These are phyloP conservation scores for Arvicola amphibius DNA, from an alignment of 2,797 vertebrate genomes.

Conservation along the genomic window DNA sequence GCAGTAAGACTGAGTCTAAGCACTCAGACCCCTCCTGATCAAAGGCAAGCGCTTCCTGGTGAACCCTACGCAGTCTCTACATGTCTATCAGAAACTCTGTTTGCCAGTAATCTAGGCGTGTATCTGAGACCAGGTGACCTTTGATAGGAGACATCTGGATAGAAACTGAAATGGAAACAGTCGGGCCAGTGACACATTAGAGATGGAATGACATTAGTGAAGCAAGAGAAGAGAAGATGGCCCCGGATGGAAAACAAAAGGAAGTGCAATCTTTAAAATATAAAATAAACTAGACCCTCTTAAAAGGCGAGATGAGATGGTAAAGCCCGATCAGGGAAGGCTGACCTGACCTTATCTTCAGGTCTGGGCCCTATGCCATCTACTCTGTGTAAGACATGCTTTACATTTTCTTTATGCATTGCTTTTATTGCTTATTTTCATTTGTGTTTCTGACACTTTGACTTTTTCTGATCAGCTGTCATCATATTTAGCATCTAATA, in stretches of 20 bases:
- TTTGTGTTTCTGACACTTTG: not conserved
- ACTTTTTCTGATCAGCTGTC: conserved; percentile 6
- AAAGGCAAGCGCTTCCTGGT: not conserved
- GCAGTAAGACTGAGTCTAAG: not conserved
- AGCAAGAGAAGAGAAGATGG: not conserved
- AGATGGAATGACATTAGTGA: conserved; percentile 15
- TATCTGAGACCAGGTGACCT: not conserved
- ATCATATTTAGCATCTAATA: not conserved
- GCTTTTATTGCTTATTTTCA: not conserved
- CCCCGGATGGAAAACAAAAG: not conserved
- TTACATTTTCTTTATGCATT: not conserved
- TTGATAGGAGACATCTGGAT: not conserved
- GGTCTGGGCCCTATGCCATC: not conserved
- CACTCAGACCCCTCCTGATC: fast-evolving
- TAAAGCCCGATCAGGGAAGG: not conserved
- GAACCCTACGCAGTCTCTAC: not conserved
- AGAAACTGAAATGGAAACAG: conserved; percentile 15
- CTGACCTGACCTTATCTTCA: not conserved
- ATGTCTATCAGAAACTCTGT: not conserved
- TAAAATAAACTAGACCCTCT: not conserved
- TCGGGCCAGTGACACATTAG: not conserved
- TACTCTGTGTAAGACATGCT: not conserved
- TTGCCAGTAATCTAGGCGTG: not conserved
- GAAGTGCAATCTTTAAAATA: not conserved
- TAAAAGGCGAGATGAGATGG: not conserved